phyloP scores from a whole-genome alignment of 2,888 invertebrate species.

The Latrodectus hesperus region DNA sequence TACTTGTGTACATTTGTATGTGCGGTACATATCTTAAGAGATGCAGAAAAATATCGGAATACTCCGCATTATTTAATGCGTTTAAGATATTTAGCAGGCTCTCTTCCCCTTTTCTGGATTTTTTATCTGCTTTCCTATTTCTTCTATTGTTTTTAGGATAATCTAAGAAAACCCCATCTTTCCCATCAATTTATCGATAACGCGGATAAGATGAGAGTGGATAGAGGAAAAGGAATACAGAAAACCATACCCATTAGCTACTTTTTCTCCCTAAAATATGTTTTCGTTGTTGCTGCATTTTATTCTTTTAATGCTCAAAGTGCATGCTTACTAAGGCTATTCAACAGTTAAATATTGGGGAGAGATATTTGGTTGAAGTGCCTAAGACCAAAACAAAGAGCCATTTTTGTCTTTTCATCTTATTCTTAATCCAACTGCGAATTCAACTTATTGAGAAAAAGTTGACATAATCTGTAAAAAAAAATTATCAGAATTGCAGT shows the following conservation, averaged over 20 bases:
- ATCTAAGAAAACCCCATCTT: conserved; percentile 6
- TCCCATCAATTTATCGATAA: conserved; percentile 32
- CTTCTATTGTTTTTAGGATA: conserved; percentile 13
- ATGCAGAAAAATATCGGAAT: background rate
- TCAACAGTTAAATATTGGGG: conserved; percentile 20
- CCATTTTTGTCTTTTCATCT: background rate
- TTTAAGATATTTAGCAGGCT: conserved; percentile 11
- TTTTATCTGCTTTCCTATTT: background rate
- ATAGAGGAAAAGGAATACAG: background rate
- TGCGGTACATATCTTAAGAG: background rate
- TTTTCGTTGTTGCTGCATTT: background rate
- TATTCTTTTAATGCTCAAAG: conserved; percentile 16
- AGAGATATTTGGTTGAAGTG: background rate
- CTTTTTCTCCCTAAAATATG: background rate
- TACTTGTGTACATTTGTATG: background rate
- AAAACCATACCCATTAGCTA: conserved; percentile 17
- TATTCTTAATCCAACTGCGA: background rate
- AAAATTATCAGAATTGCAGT: no score
- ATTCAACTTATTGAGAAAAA: no score
- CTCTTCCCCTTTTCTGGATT: background rate
- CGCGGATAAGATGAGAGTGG: conserved; percentile 21
- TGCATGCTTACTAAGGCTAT: background rate
- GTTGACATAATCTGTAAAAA: no score
- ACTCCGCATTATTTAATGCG: conserved; percentile 10
- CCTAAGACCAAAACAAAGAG: background rate